Evolutionary conservation across 1,140 invertebrate species (phyloP).

Genomic region (Drosophila tropicalis): DNA sequence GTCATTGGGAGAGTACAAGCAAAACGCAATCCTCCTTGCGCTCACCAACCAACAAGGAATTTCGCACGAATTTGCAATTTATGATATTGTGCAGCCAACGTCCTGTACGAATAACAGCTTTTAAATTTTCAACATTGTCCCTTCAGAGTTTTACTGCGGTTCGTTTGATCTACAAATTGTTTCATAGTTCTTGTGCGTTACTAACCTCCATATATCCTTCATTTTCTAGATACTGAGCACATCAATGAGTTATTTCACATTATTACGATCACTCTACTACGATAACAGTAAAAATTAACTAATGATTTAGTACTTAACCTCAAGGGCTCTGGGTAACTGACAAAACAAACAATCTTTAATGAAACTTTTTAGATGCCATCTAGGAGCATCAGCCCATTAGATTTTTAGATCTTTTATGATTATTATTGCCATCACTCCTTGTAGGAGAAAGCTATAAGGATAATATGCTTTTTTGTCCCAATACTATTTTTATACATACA

Average conservation of each 20-base stretch:
- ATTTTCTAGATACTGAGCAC: conserved; percentile 70
- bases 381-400: too few species aligned
- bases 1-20: conserved; percentile 61
- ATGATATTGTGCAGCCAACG: conserved; percentile 78
- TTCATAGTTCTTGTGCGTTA: neutral
- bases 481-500: too few species aligned
- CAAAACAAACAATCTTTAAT: too few species aligned
- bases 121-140: conserved; percentile 78
- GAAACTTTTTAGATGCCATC: too few species aligned
- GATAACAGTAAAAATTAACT: conserved; percentile 50
- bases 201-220: neutral
- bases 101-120: conserved; percentile 73
- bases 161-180: conserved; percentile 7
- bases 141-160: conserved; percentile 77
- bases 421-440: too few species aligned
- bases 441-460: too few species aligned
- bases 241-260: conserved; percentile 77
- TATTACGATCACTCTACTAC: conserved; percentile 68
- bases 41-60: conserved; percentile 33
- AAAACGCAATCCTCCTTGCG: neutral
- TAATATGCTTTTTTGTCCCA: too few species aligned
- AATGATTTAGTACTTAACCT: too few species aligned
- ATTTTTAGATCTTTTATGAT: too few species aligned
- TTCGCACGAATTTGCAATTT: conserved; percentile 59
- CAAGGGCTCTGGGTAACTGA: too few species aligned